Percentiles rank a stretch among this genome's conserved stretches.
Evolutionary conservation across 2,888 invertebrate genomes (phyloP).

Genomic region (Epirrhoe tristata): DNA sequence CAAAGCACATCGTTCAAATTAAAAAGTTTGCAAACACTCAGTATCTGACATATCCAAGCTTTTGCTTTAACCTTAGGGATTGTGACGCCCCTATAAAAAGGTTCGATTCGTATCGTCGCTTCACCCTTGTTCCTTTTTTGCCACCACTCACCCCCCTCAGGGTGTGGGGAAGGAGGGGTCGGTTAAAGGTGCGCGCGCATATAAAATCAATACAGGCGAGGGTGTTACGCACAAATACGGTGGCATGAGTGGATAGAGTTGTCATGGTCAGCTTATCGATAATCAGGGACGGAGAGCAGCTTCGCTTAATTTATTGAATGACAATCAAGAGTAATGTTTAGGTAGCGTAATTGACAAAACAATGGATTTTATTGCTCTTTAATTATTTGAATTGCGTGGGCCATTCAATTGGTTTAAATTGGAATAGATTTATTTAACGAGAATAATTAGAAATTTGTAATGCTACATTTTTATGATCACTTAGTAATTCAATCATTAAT

Average conservation of each 20-base stretch:
- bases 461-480: not conserved
- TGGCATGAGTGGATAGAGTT: slow-evolving; percentile 65
- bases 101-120: slow-evolving; percentile 79
- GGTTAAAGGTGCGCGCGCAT: slow-evolving; percentile 76
- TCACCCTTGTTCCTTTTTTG: slow-evolving; percentile 74
- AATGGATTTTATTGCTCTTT: slow-evolving; percentile 4
- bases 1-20: slow-evolving; percentile 41
- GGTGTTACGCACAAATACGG: slow-evolving; percentile 80
- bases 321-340: slow-evolving; percentile 21
- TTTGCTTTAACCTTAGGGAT: slow-evolving; percentile 76
- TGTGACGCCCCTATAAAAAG: slow-evolving; percentile 77
- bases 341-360: slow-evolving; percentile 28
- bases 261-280: slow-evolving; percentile 73
- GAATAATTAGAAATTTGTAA: not conserved
- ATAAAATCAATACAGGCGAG: slow-evolving; percentile 80
- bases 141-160: slow-evolving; percentile 53
- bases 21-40: slow-evolving; percentile 56
- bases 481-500: not conserved
- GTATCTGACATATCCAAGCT: slow-evolving; percentile 61
- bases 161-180: slow-evolving; percentile 42
- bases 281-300: slow-evolving; percentile 45
- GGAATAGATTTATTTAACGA: not conserved
- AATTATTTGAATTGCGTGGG: not conserved
- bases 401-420: not conserved
- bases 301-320: slow-evolving; percentile 29